Evolutionary conservation across 2,113 vertebrate genomes (phyloP), one percentile per base, ranked within the genome.

Genomic region (Hypomesus transpacificus): DNA sequence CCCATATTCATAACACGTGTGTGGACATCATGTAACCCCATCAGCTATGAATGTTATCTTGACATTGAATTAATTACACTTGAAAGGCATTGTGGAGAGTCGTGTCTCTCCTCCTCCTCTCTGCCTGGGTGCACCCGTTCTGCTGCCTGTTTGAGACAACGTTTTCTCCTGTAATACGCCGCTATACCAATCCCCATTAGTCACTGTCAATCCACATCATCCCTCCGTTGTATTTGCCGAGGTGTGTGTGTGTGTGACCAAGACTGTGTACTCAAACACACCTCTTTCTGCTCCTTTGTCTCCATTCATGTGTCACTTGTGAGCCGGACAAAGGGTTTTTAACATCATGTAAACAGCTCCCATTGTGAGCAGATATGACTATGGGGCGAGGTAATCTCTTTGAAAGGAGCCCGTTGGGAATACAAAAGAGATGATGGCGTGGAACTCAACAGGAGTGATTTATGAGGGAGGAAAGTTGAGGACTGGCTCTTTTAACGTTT

Each of bases 371-470:
- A 75, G 82, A 85, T 85, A 85, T 82, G 78, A 87, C 82, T 87
- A 80, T 84, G 69, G 26, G 69, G 71, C 68, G 78, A 79, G 70
- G 78, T 80, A 84, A 89, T 88, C 78, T 86, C 68, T 73, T 68
- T 57, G 28, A 82, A 77, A 83, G 77, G 75, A 79, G 71, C 82
- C 58, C 39, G 76, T 78, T 75, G 78, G 76, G 85, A 85, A 77
- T 83, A 79, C 77, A 78, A 80, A 86, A 28, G 80, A 82, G 75
- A 86, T 83, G 82, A 84, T 68, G 71, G 61, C 66, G 56, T 69
- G 73, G 39, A 76, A 80, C 73, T 81, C 81, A 88, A 84, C 86
- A 84, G 82, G 50, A 66, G 80, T 89, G 85, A 89, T 88, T 84
- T 83, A 88, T 87, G 83, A 77, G 78, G 28, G 60, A 74, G 73